phyloP scores from a whole-genome alignment of 2,113 vertebrate genomes.

The Uria aalge region DNA sequence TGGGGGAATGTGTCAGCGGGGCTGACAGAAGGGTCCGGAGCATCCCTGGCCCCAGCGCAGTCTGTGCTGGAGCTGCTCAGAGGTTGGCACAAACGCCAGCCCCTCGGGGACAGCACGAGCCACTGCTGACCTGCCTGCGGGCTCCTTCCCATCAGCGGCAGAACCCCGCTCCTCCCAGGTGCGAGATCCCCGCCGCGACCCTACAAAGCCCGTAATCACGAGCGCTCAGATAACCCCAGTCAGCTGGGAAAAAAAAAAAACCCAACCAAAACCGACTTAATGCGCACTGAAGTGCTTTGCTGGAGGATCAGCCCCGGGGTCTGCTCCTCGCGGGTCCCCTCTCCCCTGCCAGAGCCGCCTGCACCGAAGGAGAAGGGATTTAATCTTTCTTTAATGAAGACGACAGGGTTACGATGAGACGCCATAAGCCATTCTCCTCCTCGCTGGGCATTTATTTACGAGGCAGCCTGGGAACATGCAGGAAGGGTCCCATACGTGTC shows the following conservation, averaged over 20 bases:
- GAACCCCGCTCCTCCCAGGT: not conserved
- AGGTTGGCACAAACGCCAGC: not conserved
- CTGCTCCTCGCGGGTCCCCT: not conserved
- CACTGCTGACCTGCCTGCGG: not conserved
- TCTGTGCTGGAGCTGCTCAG: accelerated
- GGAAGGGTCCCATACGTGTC: not conserved
- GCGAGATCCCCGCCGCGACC: not conserved
- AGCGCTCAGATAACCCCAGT: not conserved
- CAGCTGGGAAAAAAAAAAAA: not conserved
- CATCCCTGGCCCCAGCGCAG: not conserved
- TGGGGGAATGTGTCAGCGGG: accelerated
- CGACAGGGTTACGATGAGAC: not conserved
- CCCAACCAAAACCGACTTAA: not conserved
- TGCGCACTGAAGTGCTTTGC: not conserved
- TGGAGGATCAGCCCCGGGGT: not conserved
- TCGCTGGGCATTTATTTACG: not conserved
- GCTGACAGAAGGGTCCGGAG: not conserved
- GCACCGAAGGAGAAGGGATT: not conserved
- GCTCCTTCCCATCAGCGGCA: not conserved
- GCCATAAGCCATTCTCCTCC: accelerated
- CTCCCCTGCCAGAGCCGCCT: not conserved
- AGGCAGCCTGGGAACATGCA: not conserved
- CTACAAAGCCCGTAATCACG: not conserved
- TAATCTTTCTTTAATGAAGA: not conserved
- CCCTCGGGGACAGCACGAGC: accelerated